Evolutionary conservation across 1,140 invertebrate genomes (phyloP).

Genomic region (Aphidius gifuensis): DNA sequence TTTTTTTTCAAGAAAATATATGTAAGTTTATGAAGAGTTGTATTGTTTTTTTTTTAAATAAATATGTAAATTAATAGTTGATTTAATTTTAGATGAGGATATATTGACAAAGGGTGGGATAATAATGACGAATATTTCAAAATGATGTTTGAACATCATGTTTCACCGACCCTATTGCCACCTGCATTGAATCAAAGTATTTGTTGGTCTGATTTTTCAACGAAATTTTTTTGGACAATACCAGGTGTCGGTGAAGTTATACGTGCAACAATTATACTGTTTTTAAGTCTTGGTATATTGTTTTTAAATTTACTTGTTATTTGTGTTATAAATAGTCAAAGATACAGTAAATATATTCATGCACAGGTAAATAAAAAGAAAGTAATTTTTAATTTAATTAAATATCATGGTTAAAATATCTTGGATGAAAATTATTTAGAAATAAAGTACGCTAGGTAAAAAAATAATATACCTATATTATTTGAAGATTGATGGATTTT

Average conservation of each 20-base stretch:
- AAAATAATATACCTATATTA: too few species aligned
- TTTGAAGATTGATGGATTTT: too few species aligned
- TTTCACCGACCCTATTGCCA: conserved; percentile 62
- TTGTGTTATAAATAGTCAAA: conserved; percentile 75
- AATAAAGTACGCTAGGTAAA: background rate
- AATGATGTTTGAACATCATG: conserved; percentile 45
- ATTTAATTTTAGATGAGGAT: too few species aligned
- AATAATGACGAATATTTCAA: background rate
- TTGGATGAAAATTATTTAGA: background rate
- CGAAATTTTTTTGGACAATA: conserved; percentile 59
- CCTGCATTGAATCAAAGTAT: conserved; percentile 77
- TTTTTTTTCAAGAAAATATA: too few species aligned
- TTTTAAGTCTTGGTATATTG: conserved; percentile 72
- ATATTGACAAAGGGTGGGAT: too few species aligned
- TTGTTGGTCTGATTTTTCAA: conserved; percentile 66
- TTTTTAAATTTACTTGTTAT: conserved; percentile 76
- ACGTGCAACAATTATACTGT: conserved; percentile 71
- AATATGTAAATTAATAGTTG: too few species aligned
- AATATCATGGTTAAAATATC: background rate
- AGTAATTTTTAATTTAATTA: background rate
- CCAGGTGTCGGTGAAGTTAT: conserved; percentile 68
- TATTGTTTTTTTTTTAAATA: too few species aligned
- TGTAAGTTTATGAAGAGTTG: too few species aligned
- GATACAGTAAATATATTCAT: conserved; percentile 80
- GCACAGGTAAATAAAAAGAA: conserved; percentile 64